Base-by-base conservation (phyloP, 2,797 vertebrate species). In the Tapera naevia region DNA sequence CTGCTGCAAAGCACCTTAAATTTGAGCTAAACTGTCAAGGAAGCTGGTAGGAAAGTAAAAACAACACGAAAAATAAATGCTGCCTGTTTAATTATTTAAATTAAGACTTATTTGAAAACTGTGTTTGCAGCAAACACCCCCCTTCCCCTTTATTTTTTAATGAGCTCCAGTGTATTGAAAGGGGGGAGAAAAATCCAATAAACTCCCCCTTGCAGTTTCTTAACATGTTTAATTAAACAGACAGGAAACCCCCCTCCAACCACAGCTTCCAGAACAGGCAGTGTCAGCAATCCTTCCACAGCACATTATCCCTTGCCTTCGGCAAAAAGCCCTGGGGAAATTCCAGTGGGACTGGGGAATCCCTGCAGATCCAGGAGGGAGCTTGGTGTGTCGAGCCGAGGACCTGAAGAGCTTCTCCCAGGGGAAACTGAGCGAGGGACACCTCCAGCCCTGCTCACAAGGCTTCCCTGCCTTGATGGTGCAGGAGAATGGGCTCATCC, bases 201-300 rank as follows among this genome's bases (percentile, higher is more conserved):
- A 65, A 56, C n/a, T 80, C 51, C 60, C 39, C 25, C 25, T 28
- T 78, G 88, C 46, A 56, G 88, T 88, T 89, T 89, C 70, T 37
- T 70, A 60, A 76, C 92, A 73, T 88, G 70, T 93, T 93, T 92
- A 93, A 95, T 94, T 95, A 80, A 95, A 74, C 64, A 85, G 82
- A 78, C 25, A 70, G 27, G 83, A 79, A n/a, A 88, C 78, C 27
- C 17, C 17, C 61, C 35, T 72, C 39, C 16, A 32, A 45, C 41
- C 13, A 0, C 54, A 0, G 5, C 76, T 61, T 60, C 54, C 58
- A 60, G 57, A 82, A 50, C 51, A n/a, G 37, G 56, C 14, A 4
- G 13, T 48, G 72, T 65, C 95, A 92, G 79, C 56, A 10, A 13
- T 89, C 37, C 72, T 75, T 43, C 60, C 67, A 43, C 41, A 37